Percentiles rank a stretch among this genome's conserved stretches.
Evolutionary conservation across 2,797 vertebrate species (phyloP).

Genomic region (Urocyon cinereoargenteus): DNA sequence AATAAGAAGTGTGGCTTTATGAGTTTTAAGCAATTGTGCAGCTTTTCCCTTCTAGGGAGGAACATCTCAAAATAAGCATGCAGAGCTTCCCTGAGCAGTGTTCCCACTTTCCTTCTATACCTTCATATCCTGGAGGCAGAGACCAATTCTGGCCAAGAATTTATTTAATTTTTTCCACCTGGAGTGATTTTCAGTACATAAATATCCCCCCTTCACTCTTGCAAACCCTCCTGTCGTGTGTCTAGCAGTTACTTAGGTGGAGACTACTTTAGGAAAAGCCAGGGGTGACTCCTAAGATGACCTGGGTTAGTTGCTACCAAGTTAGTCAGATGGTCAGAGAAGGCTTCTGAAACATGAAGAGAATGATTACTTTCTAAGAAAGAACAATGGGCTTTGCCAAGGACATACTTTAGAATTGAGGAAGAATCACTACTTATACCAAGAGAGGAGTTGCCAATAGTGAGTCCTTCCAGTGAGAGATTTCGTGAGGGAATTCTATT

Average conservation of each 20-base stretch:
- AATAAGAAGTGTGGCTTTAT: not conserved
- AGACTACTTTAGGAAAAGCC: slow-evolving; percentile 11
- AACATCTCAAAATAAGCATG: not conserved
- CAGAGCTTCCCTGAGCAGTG: not conserved
- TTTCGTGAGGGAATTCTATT: not conserved
- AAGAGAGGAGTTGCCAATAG: not conserved
- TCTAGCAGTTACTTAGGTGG: not conserved
- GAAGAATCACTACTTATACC: not conserved
- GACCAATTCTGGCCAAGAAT: not conserved
- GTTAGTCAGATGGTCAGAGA: not conserved
- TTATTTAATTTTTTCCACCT: not conserved
- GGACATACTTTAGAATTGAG: not conserved
- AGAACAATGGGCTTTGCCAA: not conserved
- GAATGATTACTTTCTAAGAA: slow-evolving; percentile 2
- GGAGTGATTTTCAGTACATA: not conserved
- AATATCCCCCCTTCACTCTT: not conserved
- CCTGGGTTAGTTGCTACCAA: not conserved
- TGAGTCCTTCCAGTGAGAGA: not conserved
- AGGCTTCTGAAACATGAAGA: not conserved
- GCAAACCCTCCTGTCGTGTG: not conserved
- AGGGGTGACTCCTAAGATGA: not conserved
- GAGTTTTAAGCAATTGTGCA: not conserved
- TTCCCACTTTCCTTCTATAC: not conserved
- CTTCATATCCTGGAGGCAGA: not conserved
- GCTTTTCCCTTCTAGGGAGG: not conserved